Evolutionary conservation across 2,888 invertebrate genomes (phyloP).

Genomic region (Lithophane ornitopus): DNA sequence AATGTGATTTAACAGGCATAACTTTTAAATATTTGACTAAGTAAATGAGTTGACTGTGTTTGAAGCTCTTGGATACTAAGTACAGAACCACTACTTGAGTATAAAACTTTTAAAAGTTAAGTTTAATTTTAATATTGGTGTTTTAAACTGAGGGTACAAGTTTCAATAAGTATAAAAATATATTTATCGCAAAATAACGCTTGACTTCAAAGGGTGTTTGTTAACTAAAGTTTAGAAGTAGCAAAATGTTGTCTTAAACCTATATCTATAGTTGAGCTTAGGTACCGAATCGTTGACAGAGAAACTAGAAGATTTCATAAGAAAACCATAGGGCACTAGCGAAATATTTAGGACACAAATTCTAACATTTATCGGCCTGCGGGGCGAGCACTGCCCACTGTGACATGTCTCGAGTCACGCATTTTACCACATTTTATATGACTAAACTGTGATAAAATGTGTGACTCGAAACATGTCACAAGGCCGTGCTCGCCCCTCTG

Average conservation of each 20-base stretch:
- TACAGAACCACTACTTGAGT: slow-evolving; percentile 37
- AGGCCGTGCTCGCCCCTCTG: background rate
- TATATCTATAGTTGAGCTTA: slow-evolving; percentile 64
- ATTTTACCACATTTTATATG: too few species aligned
- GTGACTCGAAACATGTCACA: too few species aligned
- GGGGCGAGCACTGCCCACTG: too few species aligned
- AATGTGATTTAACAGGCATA: slow-evolving; percentile 46
- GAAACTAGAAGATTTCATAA: slow-evolving; percentile 15
- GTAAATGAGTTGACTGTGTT: slow-evolving; percentile 38
- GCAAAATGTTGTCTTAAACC: slow-evolving; percentile 47
- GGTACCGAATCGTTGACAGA: slow-evolving; percentile 21
- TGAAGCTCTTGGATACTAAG: slow-evolving; percentile 36
- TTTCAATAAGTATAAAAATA: slow-evolving; percentile 52
- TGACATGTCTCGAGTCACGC: too few species aligned
- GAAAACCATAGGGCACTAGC: slow-evolving; percentile 21
- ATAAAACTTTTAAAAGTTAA: slow-evolving; percentile 38
- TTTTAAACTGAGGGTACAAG: slow-evolving; percentile 30
- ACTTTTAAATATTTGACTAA: slow-evolving; percentile 62
- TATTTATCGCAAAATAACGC: slow-evolving; percentile 54
- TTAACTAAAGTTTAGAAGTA: slow-evolving; percentile 38
- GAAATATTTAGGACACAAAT: slow-evolving; percentile 6
- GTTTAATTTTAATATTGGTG: slow-evolving; percentile 19
- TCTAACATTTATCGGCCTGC: slow-evolving; percentile 17
- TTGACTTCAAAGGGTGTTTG: slow-evolving; percentile 19
- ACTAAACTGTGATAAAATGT: too few species aligned